These are phyloP conservation scores for Machaerirhynchus nigripectus DNA, from an alignment of 2,113 vertebrate genomes.

Conservation along the genomic window DNA sequence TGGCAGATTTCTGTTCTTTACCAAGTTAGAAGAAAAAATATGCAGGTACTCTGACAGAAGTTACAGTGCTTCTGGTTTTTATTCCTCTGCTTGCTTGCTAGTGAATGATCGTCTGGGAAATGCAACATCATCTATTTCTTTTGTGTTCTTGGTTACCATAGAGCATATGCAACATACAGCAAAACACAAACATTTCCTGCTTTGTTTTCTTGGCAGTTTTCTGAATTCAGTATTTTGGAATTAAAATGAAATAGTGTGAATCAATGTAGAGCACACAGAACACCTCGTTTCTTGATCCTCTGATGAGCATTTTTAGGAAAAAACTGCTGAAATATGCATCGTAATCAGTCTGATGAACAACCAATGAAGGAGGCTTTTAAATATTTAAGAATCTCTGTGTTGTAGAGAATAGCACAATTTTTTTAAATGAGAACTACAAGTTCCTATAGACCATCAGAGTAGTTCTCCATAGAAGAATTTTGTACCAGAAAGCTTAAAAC, in stretches of 20 bases:
- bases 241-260: slow-evolving; percentile 58
- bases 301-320: slow-evolving; percentile 67
- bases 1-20: background rate
- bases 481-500: background rate
- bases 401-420: slow-evolving; percentile 34
- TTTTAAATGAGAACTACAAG: slow-evolving; percentile 9
- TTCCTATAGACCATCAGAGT: background rate
- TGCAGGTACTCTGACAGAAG: background rate
- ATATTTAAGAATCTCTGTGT: slow-evolving; percentile 52
- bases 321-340: slow-evolving; percentile 67
- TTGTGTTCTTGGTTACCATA: slow-evolving; percentile 47
- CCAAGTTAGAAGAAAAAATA: background rate
- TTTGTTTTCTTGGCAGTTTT: slow-evolving; percentile 53
- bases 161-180: slow-evolving; percentile 26
- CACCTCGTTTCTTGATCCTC: slow-evolving; percentile 51
- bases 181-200: slow-evolving; percentile 54
- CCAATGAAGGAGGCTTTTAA: slow-evolving; percentile 41
- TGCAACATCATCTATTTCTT: slow-evolving; percentile 62
- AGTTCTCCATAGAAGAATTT: background rate
- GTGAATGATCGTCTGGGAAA: slow-evolving; percentile 34
- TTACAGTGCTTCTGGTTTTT: background rate
- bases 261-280: slow-evolving; percentile 43
- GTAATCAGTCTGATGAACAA: slow-evolving; percentile 63
- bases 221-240: slow-evolving; percentile 56
- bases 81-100: background rate